A percentile compares a stretch with the other conserved stretches of the same genome.
These are phyloP conservation scores for Zelostemma sp. DNA, from an alignment of 1,140 invertebrate genomes.

Conservation along the genomic window DNA sequence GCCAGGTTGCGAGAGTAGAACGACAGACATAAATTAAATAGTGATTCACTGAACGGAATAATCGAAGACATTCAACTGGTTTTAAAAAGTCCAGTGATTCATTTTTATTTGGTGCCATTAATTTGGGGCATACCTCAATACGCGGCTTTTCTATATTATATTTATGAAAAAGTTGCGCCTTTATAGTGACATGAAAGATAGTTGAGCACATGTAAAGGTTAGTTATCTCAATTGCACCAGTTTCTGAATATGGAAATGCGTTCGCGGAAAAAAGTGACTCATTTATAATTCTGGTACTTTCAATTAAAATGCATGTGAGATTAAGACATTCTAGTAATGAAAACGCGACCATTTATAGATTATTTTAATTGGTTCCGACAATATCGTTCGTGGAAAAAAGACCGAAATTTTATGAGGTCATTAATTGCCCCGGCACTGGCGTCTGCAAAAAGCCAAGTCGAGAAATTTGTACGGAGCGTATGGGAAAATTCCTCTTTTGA, in stretches of 20 bases:
- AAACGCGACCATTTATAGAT: background rate
- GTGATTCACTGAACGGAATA: slow-evolving; percentile 1
- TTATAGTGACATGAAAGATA: background rate
- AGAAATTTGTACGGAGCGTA: background rate
- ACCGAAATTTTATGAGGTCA: background rate
- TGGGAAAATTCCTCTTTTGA: background rate
- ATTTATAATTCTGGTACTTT: background rate
- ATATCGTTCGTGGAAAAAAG: background rate
- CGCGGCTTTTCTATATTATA: background rate
- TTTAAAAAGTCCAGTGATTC: background rate
- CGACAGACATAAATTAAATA: slow-evolving; percentile 5
- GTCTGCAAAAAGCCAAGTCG: no score
- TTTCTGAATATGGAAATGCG: slow-evolving; percentile 6
- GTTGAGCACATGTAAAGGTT: background rate
- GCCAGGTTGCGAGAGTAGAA: slow-evolving; percentile 5
- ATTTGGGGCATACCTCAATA: background rate
- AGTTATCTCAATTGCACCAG: slow-evolving; percentile 3
- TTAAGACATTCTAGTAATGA: background rate
- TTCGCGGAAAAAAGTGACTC: background rate
- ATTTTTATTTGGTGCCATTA: background rate
- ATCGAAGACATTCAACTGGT: background rate
- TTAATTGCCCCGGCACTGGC: background rate
- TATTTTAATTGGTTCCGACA: background rate
- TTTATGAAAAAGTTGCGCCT: background rate
- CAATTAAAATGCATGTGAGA: background rate